A percentile compares a stretch with the other conserved stretches of the same genome.
phyloP scores from a whole-genome alignment of 2,113 vertebrate genomes.

The Globicephala melas region DNA sequence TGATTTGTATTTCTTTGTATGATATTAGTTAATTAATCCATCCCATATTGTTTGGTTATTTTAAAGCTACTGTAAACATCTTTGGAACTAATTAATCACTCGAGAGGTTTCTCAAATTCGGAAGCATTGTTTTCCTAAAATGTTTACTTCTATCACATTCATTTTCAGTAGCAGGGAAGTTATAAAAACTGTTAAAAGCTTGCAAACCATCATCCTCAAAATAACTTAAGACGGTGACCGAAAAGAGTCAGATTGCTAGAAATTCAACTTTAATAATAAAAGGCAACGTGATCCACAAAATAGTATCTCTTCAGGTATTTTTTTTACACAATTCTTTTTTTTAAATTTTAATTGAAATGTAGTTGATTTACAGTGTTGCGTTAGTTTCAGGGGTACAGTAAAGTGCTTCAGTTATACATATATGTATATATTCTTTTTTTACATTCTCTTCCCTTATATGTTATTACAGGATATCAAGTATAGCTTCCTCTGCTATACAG shows the following conservation, averaged over 20 bases:
- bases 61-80: background rate
- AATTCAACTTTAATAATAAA: background rate
- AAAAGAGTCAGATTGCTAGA: background rate
- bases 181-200: background rate
- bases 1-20: background rate
- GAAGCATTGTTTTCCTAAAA: background rate
- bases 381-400: background rate
- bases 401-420: background rate
- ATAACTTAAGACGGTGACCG: background rate
- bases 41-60: background rate
- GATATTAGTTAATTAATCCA: background rate
- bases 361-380: background rate
- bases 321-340: background rate
- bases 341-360: background rate
- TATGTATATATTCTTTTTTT: background rate
- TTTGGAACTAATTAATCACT: background rate
- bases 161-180: background rate
- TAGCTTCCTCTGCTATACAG: background rate
- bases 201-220: background rate
- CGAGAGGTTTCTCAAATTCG: background rate
- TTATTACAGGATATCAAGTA: background rate
- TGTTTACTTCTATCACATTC: background rate
- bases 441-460: background rate
- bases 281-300: background rate
- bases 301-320: background rate